Evolutionary conservation across 2,797 vertebrate species (phyloP).

Genomic region (Leucoraja ocellata): DNA sequence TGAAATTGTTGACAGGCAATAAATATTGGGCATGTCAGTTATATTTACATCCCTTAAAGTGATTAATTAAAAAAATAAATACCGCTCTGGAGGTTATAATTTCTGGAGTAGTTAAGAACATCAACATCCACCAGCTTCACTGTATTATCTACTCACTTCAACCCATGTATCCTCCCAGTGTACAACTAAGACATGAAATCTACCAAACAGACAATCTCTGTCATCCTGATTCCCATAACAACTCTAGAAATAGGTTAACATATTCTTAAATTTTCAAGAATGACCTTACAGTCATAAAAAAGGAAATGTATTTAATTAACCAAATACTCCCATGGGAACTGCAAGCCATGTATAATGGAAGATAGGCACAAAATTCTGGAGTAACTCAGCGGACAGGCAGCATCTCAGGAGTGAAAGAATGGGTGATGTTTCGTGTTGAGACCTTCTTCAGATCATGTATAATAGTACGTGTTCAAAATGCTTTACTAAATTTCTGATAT

Average conservation of each 20-base stretch:
- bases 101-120: neutral
- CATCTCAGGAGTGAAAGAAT: no score
- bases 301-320: neutral
- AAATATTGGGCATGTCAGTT: no score
- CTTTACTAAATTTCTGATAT: neutral
- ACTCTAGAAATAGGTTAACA: neutral
- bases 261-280: neutral
- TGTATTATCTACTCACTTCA: neutral
- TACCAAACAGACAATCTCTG: neutral
- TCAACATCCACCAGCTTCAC: neutral
- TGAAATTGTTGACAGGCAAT: no score
- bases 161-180: neutral
- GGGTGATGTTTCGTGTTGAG: no score
- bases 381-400: no score
- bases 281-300: neutral
- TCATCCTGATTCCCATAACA: neutral
- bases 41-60: no score
- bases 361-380: no score
- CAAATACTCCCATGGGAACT: neutral
- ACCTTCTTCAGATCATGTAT: no score
- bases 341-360: neutral
- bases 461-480: neutral
- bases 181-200: neutral
- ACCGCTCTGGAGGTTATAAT: neutral
- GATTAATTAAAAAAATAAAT: no score